phyloP scores from a whole-genome alignment of 2,113 vertebrate genomes.

The Proteles cristata region DNA sequence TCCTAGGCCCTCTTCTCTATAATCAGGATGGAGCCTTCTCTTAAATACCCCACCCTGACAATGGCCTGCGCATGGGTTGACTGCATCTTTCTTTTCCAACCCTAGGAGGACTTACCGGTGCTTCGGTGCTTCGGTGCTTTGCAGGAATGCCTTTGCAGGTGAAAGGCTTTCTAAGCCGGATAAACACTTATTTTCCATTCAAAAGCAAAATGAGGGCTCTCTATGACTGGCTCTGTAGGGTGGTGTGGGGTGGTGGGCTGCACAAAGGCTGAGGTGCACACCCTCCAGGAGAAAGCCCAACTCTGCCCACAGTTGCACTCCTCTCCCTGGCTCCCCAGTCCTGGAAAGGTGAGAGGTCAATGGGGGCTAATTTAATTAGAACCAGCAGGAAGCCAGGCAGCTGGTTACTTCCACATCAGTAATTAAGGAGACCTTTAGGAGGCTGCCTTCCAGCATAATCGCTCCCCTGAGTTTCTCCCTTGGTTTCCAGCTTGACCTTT shows the following conservation, averaged over 20 bases:
- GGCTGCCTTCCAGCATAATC: neutral
- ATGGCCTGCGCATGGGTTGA: accelerated
- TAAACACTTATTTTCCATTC: neutral
- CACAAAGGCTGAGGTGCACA: neutral
- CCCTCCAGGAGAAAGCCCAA: neutral
- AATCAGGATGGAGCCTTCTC: neutral
- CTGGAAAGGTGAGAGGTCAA: conserved; percentile 68
- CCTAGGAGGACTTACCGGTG: neutral
- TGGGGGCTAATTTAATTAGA: conserved; percentile 72
- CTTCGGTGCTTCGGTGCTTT: neutral
- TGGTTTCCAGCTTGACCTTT: conserved; percentile 58
- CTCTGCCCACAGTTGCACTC: neutral
- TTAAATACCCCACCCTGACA: neutral
- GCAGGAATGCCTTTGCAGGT: neutral
- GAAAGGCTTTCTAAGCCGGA: neutral
- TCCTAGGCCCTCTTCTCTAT: neutral
- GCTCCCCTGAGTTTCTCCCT: conserved; percentile 34
- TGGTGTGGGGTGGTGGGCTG: neutral
- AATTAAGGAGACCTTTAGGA: conserved; percentile 70
- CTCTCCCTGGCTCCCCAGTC: neutral
- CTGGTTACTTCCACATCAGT: conserved; percentile 66
- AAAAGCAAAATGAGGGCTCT: neutral
- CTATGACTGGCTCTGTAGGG: neutral
- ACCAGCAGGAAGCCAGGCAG: conserved; percentile 57
- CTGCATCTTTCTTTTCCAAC: neutral